Percentiles rank a stretch among this genome's conserved stretches.
Evolutionary conservation across 2,113 vertebrate genomes (phyloP).

Genomic region (Todiramphus chloris): DNA sequence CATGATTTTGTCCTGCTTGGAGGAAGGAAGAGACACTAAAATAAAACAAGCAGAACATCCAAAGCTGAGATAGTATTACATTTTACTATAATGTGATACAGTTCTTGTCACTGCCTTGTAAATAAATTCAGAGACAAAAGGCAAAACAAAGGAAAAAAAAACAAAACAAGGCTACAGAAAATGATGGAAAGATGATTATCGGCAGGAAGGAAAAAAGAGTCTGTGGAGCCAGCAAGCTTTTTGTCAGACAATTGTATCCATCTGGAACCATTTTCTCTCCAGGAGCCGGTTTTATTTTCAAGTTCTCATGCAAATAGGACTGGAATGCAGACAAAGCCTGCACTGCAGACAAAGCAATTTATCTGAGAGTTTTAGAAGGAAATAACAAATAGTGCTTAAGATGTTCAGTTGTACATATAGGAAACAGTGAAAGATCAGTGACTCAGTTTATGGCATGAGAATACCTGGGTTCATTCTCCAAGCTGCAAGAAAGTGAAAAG

Average conservation of each 20-base stretch:
- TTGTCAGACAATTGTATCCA: not conserved
- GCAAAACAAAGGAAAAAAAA: not conserved
- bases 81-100: not conserved
- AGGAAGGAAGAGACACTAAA: not conserved
- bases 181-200: not conserved
- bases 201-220: not conserved
- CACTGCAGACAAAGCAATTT: not conserved
- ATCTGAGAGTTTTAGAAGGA: not conserved
- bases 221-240: not conserved
- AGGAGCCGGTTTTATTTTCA: not conserved
- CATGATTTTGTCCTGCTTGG: not conserved
- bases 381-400: not conserved
- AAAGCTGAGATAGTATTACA: not conserved
- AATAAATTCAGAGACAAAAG: not conserved
- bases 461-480: not conserved
- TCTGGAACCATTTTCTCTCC: constrained; percentile 10
- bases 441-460: not conserved
- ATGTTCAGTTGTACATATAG: not conserved
- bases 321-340: not conserved
- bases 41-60: not conserved
- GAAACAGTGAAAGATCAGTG: not conserved
- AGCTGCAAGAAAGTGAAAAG: not conserved
- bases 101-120: not conserved
- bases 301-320: not conserved
- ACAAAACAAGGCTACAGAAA: not conserved